Percentiles rank a stretch among this genome's conserved stretches.
Evolutionary conservation across 2,888 invertebrate genomes (phyloP).

Genomic region (Cerceris ruficornis): DNA sequence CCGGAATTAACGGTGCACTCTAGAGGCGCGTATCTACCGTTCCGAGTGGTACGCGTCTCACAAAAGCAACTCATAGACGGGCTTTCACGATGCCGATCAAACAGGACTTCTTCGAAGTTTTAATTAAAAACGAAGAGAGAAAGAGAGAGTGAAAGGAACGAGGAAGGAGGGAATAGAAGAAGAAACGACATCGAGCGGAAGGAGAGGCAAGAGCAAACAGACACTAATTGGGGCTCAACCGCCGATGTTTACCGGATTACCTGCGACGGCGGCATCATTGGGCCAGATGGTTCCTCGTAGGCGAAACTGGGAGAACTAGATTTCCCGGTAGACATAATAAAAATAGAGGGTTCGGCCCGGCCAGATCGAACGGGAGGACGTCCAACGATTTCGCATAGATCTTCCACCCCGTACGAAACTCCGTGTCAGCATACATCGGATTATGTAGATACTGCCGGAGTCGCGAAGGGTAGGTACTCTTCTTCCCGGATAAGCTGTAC

Average conservation of each 20-base stretch:
- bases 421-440: slow-evolving; percentile 74
- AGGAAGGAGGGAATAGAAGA: neutral
- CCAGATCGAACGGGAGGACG: slow-evolving; percentile 37
- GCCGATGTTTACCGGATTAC: slow-evolving; percentile 69
- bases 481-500: slow-evolving; percentile 59
- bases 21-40: neutral
- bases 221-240: slow-evolving; percentile 73
- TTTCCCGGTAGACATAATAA: slow-evolving; percentile 79
- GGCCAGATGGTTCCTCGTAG: slow-evolving; percentile 69
- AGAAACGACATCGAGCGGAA: slow-evolving; percentile 50
- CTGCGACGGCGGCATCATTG: slow-evolving; percentile 53
- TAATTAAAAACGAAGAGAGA: slow-evolving; percentile 55
- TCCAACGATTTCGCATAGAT: slow-evolving; percentile 72
- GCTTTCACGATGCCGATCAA: slow-evolving; percentile 30
- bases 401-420: slow-evolving; percentile 62
- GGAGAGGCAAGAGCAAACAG: slow-evolving; percentile 67
- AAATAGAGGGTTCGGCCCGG: slow-evolving; percentile 60
- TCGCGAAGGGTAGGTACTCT: slow-evolving; percentile 62
- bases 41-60: slow-evolving; percentile 15
- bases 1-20: neutral
- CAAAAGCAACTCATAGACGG: slow-evolving; percentile 20
- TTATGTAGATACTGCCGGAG: slow-evolving; percentile 73
- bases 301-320: slow-evolving; percentile 66
- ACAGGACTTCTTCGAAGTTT: slow-evolving; percentile 52
- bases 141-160: too few species aligned